Evolutionary conservation across 1,140 invertebrate species (phyloP), one percentile per base, ranked within the genome.

Genomic region (Potamilus streckersoni): DNA sequence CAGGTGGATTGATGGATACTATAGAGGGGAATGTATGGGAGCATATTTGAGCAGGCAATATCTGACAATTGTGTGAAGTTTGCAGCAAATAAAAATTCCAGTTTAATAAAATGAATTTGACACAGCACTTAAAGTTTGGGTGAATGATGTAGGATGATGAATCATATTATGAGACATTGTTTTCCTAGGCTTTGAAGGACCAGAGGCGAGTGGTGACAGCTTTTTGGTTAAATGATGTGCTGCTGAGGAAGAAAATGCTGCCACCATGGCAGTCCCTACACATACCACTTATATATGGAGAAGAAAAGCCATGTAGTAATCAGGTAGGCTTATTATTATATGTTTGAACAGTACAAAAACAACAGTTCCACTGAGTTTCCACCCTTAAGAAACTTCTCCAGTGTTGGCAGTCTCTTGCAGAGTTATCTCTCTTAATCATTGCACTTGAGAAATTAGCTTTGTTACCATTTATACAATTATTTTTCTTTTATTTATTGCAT

Each of bases 191-290:
- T 0, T 86, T 95, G 17, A 91, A 94, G 38, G 95, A 96, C 89
- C 93, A 93, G 5, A 94, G 94, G 89, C 93, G 96, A 31, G 95
- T 97, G 85, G 95, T 99, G 11, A 98, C 96, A 12, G 94, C 96
- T 15, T 95, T 95, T 90, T 99, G 97, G 97, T 90, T 99, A 17
- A 97, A 95, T 76, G 97, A 98, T 89, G 94, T 96, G 49, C 93
- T 98, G 73, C 86, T 93, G 2, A 94, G 94, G 70, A 94, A 96
- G 81, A 95, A 95, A 86, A 93, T 98, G 84, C 85, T 94, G 72
- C 96, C 96, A 2, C 97, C 97, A 0, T 98, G 95, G 94, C 94
- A 96, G 82, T 95, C 96, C 6, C 88, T 98, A 57, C 97, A 99
- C 89, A 92, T 98, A 82, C 97, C 97, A 2, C 93, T 94, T 56